Percentiles rank a stretch among this genome's conserved stretches.
Evolutionary conservation across 2,113 vertebrate species (phyloP).

Genomic region (Tachysurus vachellii): DNA sequence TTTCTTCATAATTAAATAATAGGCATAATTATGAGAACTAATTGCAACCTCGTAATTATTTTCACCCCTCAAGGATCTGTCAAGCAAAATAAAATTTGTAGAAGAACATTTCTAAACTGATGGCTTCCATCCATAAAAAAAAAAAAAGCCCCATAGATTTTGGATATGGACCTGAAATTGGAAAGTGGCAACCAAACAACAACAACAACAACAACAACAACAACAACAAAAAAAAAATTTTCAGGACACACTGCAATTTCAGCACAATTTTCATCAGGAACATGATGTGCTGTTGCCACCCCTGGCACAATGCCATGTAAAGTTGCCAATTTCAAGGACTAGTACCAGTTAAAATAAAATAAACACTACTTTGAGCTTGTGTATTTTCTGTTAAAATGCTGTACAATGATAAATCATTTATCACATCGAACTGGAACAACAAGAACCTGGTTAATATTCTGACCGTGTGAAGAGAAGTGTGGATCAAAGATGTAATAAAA

Average conservation of each 20-base stretch:
- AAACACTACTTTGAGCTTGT: not conserved
- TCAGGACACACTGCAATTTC: not conserved
- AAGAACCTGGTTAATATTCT: not conserved
- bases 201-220: not conserved
- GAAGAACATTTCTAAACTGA: not conserved
- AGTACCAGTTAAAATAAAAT: not conserved
- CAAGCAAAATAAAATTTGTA: not conserved
- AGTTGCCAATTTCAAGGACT: not conserved
- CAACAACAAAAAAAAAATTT: too few relatives aligned
- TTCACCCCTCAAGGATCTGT: not conserved
- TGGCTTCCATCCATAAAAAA: not conserved
- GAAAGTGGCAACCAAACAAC: not conserved
- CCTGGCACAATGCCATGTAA: not conserved
- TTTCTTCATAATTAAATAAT: not conserved
- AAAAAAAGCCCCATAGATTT: not conserved
- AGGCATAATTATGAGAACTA: not conserved
- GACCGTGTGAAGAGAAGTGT: not conserved
- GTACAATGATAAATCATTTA: not conserved
- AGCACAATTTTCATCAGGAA: not conserved
- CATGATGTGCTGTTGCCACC: slow-evolving; percentile 9
- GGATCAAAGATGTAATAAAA: not conserved
- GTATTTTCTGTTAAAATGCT: not conserved
- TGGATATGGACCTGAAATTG: not conserved
- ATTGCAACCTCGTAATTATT: not conserved
- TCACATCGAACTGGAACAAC: not conserved